Conservation (phyloP, 2,113 vertebrate species). For the Alethe castanea region DNA sequence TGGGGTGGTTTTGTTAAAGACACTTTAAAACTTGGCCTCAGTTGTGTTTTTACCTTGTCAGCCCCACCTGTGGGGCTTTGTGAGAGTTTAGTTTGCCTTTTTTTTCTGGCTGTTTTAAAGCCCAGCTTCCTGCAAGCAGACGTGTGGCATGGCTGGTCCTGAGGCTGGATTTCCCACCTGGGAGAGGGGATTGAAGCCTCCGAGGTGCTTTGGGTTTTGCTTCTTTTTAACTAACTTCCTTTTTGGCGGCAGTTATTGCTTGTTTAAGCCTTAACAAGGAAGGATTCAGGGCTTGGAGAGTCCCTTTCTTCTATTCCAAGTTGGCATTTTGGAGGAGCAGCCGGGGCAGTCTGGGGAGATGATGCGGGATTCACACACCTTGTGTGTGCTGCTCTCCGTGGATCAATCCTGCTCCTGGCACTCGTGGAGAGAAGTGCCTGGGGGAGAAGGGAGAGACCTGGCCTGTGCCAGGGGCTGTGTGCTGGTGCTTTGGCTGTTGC, state of each 20-base stretch:
- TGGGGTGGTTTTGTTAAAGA: background rate
- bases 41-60: slow-evolving; percentile 8
- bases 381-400: rapidly evolving
- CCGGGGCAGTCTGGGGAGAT: background rate
- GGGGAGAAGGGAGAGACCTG: background rate
- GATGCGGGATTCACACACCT: background rate
- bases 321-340: background rate
- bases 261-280: slow-evolving; percentile 26
- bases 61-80: background rate
- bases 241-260: slow-evolving; percentile 26
- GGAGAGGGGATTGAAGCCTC: background rate
- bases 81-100: background rate
- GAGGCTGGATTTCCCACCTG: background rate
- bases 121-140: background rate
- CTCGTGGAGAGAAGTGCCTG: background rate
- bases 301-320: background rate
- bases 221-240: background rate
- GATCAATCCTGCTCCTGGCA: background rate
- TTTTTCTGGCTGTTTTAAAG: slow-evolving; percentile 29
- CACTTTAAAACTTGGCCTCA: slow-evolving; percentile 39
- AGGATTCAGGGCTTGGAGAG: background rate
- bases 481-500: background rate
- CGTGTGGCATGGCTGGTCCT: background rate
- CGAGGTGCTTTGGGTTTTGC: background rate
- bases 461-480: background rate